phyloP scores from a whole-genome alignment of 2,797 vertebrate species.

The Poecile montanus region DNA sequence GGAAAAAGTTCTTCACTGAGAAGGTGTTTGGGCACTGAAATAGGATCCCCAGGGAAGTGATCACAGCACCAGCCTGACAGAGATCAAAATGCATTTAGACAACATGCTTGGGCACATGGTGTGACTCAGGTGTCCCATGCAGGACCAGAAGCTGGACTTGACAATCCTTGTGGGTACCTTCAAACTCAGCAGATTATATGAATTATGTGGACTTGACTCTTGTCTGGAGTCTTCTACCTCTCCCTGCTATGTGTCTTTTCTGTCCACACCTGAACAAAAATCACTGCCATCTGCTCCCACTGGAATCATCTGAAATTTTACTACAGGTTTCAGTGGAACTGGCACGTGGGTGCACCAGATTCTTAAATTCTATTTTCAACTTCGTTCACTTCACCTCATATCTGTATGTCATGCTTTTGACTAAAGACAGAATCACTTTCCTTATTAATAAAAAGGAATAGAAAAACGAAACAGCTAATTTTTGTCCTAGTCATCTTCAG shows the following conservation, averaged over 20 bases:
- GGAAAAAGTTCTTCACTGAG: not conserved
- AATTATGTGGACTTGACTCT: not conserved
- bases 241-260: not conserved
- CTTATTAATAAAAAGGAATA: not conserved
- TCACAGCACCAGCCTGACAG: not conserved
- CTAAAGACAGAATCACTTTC: not conserved
- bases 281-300: not conserved
- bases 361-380: not conserved
- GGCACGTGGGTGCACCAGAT: rapidly evolving
- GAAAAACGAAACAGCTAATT: not conserved
- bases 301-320: not conserved
- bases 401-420: not conserved
- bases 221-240: not conserved
- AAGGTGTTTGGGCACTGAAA: rapidly evolving
- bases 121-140: not conserved
- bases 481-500: not conserved
- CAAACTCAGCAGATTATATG: not conserved
- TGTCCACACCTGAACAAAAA: not conserved
- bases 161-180: not conserved
- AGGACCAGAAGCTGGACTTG: not conserved
- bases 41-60: not conserved
- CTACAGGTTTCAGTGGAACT: not conserved
- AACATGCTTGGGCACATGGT: not conserved
- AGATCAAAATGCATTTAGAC: not conserved
- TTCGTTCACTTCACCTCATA: not conserved